Conservation (phyloP, 2,888 invertebrate genomes). For the Thyatira batis region DNA sequence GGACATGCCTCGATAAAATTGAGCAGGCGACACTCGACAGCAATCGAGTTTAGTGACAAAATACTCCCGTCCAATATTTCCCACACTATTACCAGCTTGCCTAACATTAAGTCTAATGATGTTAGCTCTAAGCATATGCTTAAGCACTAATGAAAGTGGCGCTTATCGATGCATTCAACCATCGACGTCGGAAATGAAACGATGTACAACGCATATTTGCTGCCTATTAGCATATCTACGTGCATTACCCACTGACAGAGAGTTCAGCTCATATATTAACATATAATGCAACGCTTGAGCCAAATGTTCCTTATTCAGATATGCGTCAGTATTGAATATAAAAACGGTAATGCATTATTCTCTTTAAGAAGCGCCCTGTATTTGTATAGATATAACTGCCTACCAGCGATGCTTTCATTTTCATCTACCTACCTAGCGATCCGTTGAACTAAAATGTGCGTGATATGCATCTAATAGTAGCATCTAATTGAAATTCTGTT, state of each 20-base stretch:
- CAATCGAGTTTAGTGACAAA: background rate
- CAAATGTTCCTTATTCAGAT: constrained; percentile 26
- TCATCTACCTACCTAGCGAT: background rate
- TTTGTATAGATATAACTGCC: background rate
- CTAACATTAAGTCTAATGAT: background rate
- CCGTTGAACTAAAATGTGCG: background rate
- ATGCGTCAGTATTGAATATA: constrained; percentile 14
- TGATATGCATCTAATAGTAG: background rate
- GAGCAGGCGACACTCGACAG: background rate
- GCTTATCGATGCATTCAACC: constrained; percentile 7
- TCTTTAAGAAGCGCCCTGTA: background rate
- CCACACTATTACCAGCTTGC: background rate
- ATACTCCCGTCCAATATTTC: background rate
- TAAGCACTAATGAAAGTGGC: constrained; percentile 9
- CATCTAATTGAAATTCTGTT: background rate
- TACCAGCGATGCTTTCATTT: background rate
- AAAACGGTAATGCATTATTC: constrained; percentile 7
- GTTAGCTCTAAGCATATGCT: background rate
- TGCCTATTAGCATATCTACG: constrained; percentile 6
- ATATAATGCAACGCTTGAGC: constrained; percentile 35
- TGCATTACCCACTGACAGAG: background rate
- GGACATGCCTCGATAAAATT: background rate
- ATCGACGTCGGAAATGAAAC: constrained; percentile 1
- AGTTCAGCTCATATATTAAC: constrained; percentile 21
- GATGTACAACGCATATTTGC: constrained; percentile 5